These are phyloP conservation scores for Drosophila algonquin DNA, from an alignment of 2,888 invertebrate genomes.

Conservation along the genomic window DNA sequence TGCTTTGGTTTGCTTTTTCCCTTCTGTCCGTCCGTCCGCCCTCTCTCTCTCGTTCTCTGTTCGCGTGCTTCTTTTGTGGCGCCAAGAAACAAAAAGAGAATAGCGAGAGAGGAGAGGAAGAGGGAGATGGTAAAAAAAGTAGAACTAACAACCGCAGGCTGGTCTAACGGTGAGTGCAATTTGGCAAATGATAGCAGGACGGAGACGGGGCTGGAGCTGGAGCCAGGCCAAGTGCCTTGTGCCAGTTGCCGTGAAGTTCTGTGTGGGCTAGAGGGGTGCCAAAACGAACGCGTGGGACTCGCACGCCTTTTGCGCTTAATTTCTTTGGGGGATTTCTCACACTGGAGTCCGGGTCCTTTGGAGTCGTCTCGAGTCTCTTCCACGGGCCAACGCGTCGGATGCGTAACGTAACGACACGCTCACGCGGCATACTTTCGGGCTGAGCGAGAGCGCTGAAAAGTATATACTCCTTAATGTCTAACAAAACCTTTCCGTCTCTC, in stretches of 20 bases:
- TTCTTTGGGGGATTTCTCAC: slow-evolving; percentile 70
- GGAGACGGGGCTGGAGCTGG: slow-evolving; percentile 3
- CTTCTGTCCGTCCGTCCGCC: not conserved
- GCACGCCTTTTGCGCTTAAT: slow-evolving; percentile 72
- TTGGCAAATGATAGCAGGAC: slow-evolving; percentile 66
- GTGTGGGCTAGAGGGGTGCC: slow-evolving; percentile 1
- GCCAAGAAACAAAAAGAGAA: slow-evolving; percentile 12
- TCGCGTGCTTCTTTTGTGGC: not conserved
- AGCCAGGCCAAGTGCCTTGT: slow-evolving; percentile 29
- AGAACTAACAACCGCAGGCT: slow-evolving; percentile 41
- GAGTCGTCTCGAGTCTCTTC: not conserved
- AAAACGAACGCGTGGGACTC: slow-evolving; percentile 74
- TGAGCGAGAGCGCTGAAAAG: slow-evolving; percentile 44
- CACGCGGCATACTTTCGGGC: slow-evolving; percentile 62
- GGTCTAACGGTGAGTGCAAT: slow-evolving; percentile 74
- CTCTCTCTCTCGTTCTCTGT: not conserved
- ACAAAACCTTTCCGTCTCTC: not conserved
- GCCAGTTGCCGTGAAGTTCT: slow-evolving; percentile 28
- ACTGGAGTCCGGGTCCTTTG: not conserved
- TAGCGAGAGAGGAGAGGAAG: not conserved
- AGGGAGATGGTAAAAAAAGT: slow-evolving; percentile 10
- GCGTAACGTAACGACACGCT: slow-evolving; percentile 51
- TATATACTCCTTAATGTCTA: slow-evolving; percentile 39
- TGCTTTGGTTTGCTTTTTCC: slow-evolving; percentile 48
- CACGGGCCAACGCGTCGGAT: slow-evolving; percentile 50